Percentiles rank a stretch among this genome's conserved stretches.
Conservation (phyloP, 2,797 vertebrate species). For the Coregonus sp. region DNA sequence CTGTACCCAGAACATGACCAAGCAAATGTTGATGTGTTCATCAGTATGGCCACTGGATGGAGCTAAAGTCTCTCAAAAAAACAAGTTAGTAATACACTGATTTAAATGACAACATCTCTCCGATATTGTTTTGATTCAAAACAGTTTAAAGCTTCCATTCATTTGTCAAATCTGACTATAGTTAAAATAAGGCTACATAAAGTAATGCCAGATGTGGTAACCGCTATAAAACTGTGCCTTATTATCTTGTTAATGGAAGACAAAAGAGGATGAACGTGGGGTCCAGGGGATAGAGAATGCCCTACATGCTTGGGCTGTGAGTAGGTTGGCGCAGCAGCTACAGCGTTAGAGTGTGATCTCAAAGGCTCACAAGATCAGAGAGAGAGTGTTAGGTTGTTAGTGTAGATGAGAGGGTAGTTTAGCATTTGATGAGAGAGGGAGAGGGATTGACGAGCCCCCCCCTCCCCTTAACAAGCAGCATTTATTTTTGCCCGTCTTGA, state of each 20-base stretch:
- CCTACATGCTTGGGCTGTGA: slow-evolving; percentile 5
- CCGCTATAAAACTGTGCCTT: not conserved
- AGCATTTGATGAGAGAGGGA: slow-evolving; percentile 16
- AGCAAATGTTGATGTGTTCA: slow-evolving; percentile 7
- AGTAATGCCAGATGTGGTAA: not conserved
- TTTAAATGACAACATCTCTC: not conserved
- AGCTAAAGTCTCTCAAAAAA: slow-evolving; percentile 28
- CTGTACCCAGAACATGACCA: not conserved
- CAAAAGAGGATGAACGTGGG: not conserved
- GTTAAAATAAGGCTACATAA: not conserved
- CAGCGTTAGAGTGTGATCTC: not conserved
- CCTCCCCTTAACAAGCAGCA: slow-evolving; percentile 63
- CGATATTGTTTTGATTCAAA: not conserved
- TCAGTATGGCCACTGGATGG: slow-evolving; percentile 39
- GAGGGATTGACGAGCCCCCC: slow-evolving; percentile 27
- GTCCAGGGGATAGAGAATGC: not conserved
- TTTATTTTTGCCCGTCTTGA: slow-evolving; percentile 64
- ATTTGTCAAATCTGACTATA: not conserved
- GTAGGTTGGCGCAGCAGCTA: not conserved
- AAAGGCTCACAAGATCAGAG: slow-evolving; percentile 6
- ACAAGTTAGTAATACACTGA: not conserved
- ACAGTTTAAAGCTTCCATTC: not conserved
- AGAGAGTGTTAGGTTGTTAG: slow-evolving; percentile 5
- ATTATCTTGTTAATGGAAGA: not conserved
- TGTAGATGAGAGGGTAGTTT: slow-evolving; percentile 3